Evolutionary conservation across 2,113 vertebrate species (phyloP).

Genomic region (Nicator chloris): DNA sequence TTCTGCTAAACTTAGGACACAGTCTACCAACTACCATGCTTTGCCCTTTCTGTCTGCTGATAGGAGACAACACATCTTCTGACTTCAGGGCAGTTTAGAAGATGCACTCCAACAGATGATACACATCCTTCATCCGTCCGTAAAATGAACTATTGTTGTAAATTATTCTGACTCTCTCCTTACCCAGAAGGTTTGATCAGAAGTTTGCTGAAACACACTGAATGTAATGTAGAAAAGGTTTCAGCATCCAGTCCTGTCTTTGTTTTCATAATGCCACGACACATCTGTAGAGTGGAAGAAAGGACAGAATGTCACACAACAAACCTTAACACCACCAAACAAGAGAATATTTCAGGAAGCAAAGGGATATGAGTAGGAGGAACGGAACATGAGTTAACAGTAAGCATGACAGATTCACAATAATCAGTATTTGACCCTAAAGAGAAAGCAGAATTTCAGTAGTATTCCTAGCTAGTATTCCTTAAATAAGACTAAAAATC

Average conservation of each 20-base stretch:
- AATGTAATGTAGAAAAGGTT: background rate
- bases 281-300: background rate
- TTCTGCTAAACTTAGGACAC: background rate
- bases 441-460: background rate
- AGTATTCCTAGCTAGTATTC: background rate
- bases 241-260: background rate
- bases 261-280: background rate
- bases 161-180: background rate
- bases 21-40: background rate
- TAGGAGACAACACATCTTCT: background rate
- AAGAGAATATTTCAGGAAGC: background rate
- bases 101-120: background rate
- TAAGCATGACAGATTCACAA: background rate
- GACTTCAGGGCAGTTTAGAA: background rate
- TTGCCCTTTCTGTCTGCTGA: background rate
- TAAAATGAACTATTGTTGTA: background rate
- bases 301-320: background rate
- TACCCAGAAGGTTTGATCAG: background rate
- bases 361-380: background rate
- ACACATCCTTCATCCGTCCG: background rate
- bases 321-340: background rate
- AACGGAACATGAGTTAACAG: background rate
- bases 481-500: background rate
- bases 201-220: background rate
- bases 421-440: background rate